These are phyloP conservation scores for Ormyrus thymus DNA, from an alignment of 2,888 invertebrate genomes.

Conservation along the genomic window DNA sequence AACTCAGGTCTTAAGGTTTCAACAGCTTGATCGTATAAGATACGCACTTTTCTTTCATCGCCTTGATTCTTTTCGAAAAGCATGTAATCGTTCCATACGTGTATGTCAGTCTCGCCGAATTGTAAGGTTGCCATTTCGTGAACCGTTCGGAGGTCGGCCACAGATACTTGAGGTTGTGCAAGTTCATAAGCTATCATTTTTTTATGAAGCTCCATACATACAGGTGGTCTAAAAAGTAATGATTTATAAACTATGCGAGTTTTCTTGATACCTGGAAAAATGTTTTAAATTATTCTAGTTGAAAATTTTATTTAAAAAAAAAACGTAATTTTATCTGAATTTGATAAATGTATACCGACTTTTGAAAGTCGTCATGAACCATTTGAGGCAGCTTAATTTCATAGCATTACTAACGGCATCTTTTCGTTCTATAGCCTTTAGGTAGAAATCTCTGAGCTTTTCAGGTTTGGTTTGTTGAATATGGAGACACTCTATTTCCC, in stretches of 20 bases:
- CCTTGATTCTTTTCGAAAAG: conserved; percentile 82
- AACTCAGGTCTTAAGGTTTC: conserved; percentile 77
- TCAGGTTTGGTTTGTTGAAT: conserved; percentile 69
- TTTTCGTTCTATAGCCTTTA: conserved; percentile 76
- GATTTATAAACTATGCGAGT: conserved; percentile 81
- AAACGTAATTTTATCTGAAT: not conserved
- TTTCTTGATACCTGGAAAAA: conserved; percentile 75
- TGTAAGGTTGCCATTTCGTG: conserved; percentile 80
- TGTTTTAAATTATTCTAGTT: not conserved
- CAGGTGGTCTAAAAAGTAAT: conserved; percentile 79
- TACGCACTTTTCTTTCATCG: conserved; percentile 77
- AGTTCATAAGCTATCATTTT: conserved; percentile 78
- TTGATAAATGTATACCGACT: conserved; percentile 63
- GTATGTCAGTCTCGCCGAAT: conserved; percentile 81
- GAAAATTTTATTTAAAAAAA: not conserved
- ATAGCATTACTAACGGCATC: conserved; percentile 76
- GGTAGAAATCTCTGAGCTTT: conserved; percentile 73
- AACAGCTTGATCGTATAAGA: conserved; percentile 81
- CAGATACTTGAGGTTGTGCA: conserved; percentile 70
- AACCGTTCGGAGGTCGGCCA: conserved; percentile 74
- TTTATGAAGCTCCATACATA: conserved; percentile 79
- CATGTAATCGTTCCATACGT: conserved; percentile 85
- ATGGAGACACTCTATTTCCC: conserved; percentile 74
- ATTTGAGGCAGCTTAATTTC: conserved; percentile 80
- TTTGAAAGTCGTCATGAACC: conserved; percentile 76